phyloP scores from a whole-genome alignment of 1,140 invertebrate genomes.

The Calliphora vicina region DNA sequence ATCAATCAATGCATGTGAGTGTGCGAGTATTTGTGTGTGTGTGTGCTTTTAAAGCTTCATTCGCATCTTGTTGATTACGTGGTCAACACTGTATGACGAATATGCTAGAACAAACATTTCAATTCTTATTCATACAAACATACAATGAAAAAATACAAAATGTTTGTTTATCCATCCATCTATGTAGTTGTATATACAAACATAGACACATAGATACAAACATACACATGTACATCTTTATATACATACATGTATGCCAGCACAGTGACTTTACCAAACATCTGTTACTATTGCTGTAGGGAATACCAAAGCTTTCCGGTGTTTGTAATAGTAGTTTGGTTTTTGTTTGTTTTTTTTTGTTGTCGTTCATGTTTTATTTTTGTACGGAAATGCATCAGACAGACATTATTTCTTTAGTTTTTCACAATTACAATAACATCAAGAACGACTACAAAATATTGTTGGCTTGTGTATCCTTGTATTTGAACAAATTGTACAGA shows the following conservation, averaged over 20 bases:
- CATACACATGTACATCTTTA: neutral
- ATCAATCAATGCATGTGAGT: neutral
- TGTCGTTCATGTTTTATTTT: neutral
- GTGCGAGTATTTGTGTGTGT: neutral
- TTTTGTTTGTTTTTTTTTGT: neutral
- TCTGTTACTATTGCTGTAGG: constrained; percentile 6
- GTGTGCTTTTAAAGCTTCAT: neutral
- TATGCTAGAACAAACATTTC: neutral
- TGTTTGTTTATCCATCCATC: no score
- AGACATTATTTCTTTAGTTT: neutral
- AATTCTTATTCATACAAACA: neutral
- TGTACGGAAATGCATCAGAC: constrained; percentile 8
- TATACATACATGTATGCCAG: neutral
- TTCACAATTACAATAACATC: neutral
- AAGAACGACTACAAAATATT: neutral
- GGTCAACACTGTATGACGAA: neutral
- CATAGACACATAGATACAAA: neutral
- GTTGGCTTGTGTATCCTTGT: neutral
- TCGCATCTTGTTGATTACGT: neutral
- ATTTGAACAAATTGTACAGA: constrained; percentile 6
- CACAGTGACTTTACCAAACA: neutral
- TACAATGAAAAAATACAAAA: neutral
- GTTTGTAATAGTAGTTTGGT: constrained; percentile 2
- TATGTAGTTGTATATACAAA: neutral
- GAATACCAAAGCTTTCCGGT: constrained; percentile 12